Percentiles rank a stretch among this genome's conserved stretches.
Evolutionary conservation across 2,113 vertebrate species (phyloP).

Genomic region (Baryphthengus martii): DNA sequence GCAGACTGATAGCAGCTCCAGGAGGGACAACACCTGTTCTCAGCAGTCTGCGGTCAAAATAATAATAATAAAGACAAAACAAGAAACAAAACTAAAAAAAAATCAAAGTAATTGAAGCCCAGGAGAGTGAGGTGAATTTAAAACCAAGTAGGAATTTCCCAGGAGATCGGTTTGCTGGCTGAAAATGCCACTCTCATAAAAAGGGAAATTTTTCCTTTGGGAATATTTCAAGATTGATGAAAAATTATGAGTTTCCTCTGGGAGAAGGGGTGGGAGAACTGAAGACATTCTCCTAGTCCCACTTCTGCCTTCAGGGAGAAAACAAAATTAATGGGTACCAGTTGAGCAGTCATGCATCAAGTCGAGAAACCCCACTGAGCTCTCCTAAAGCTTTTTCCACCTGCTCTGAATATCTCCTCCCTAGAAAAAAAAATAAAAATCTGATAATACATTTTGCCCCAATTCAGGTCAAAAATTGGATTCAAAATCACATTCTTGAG

Average conservation of each 20-base stretch:
- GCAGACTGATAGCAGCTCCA: not conserved
- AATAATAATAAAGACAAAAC: not conserved
- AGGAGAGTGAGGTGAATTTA: constrained; percentile 23
- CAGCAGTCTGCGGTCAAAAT: not conserved
- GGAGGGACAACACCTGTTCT: not conserved
- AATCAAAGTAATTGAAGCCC: not conserved
- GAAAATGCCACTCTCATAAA: constrained; percentile 13
- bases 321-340: constrained; percentile 5
- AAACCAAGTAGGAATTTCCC: constrained; percentile 35
- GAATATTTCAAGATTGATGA: constrained; percentile 37
- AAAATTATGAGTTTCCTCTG: constrained; percentile 15
- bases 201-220: constrained; percentile 12
- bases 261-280: constrained; percentile 13
- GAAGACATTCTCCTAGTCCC: not conserved
- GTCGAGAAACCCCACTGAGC: not conserved
- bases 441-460: not conserved
- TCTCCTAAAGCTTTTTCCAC: not conserved
- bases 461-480: not conserved
- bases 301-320: constrained; percentile 47
- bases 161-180: constrained; percentile 1
- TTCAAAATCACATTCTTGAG: not conserved
- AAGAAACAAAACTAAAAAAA: not conserved
- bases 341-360: constrained; percentile 7
- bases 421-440: not conserved
- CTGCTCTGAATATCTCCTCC: not conserved